Evolutionary conservation across 1,140 invertebrate genomes (phyloP), one percentile per base, ranked within the genome.

Genomic region (Tribolium castaneum): DNA sequence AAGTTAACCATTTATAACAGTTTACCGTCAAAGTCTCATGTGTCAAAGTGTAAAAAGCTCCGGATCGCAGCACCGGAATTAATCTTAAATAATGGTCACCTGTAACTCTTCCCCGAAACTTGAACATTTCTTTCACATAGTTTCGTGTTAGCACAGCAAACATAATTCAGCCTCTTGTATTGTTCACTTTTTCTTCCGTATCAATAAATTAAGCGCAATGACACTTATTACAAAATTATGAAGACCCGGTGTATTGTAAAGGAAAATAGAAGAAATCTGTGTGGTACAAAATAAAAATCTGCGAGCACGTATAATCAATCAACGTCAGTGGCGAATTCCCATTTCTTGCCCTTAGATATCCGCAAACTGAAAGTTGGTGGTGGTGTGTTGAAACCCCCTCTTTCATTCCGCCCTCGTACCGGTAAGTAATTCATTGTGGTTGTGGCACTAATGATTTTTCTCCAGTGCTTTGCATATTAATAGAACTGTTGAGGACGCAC

Each of bases 341-440:
- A 73, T 73, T 52, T 73, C 71, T 73, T 73, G 49, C 45, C 71
- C 71, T 66, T 66, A 72, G 50, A 51, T 72, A 71, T 71, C 70
- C 70, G 49, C 70, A 71, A 52, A 72, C 70, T 52, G 70, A 72
- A 52, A 72, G 70, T 72, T 72, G 14, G 70, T 50, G 71, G 70
- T 50, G 35, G 70, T 52, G 35, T 49, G 70, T 50, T 9, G 19
- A 50, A 72, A 30, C 7, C 70, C 70, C 70, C 70, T 50, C 50
- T 72, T 72, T 72, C 70, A 51, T 52, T 72, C 39, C 70, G 6
- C 39, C 70, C 39, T 52, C 70, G 22, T 72, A 50, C 70, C 70
- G 49, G 49, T 72, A 72, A 72, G 70, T 72, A 72, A 72, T 72
- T 72, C 70, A 72, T 72, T 72, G 70, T 72, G 70, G 70, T 72